Evolutionary conservation across 2,888 invertebrate genomes (phyloP).

Genomic region (Pollenia amentaria): DNA sequence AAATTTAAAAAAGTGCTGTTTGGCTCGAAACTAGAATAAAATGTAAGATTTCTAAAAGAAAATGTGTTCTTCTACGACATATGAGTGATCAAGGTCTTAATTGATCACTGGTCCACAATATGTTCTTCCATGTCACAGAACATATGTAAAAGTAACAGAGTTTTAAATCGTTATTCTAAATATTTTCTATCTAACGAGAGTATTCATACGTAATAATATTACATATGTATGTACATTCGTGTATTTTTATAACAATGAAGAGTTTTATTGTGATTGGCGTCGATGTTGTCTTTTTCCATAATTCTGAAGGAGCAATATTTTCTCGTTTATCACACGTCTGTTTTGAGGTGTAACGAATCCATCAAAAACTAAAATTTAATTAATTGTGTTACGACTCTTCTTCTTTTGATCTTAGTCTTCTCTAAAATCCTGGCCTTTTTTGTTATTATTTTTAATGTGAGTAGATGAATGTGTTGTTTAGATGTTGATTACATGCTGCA

Average conservation of each 20-base stretch:
- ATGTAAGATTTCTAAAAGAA: too few relatives aligned
- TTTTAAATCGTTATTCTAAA: conserved; percentile 2
- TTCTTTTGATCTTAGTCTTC: conserved; percentile 61
- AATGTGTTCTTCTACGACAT: conserved; percentile 29
- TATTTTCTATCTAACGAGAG: too few relatives aligned
- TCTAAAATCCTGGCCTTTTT: conserved; percentile 5
- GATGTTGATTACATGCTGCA: conserved; percentile 67
- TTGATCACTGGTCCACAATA: conserved; percentile 26
- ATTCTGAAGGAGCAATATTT: conserved; percentile 43
- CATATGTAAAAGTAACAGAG: conserved; percentile 54
- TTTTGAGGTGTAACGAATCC: conserved; percentile 76
- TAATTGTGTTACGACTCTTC: conserved; percentile 75
- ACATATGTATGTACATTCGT: neutral
- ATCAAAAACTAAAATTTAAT: conserved; percentile 77
- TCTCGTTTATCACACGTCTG: conserved; percentile 74
- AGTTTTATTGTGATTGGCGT: neutral
- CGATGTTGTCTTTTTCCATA: conserved; percentile 18
- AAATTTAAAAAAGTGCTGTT: too few relatives aligned
- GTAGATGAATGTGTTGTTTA: conserved; percentile 56
- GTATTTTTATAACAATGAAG: neutral
- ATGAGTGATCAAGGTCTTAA: conserved; percentile 52
- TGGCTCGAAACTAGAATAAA: too few relatives aligned
- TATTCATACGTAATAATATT: too few relatives aligned
- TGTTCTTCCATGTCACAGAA: conserved; percentile 12
- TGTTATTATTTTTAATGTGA: conserved; percentile 13